Percentiles rank a stretch among this genome's conserved stretches.
These are phyloP conservation scores for Sebastes trivittatus DNA, from an alignment of 2,797 vertebrate genomes.

Conservation along the genomic window DNA sequence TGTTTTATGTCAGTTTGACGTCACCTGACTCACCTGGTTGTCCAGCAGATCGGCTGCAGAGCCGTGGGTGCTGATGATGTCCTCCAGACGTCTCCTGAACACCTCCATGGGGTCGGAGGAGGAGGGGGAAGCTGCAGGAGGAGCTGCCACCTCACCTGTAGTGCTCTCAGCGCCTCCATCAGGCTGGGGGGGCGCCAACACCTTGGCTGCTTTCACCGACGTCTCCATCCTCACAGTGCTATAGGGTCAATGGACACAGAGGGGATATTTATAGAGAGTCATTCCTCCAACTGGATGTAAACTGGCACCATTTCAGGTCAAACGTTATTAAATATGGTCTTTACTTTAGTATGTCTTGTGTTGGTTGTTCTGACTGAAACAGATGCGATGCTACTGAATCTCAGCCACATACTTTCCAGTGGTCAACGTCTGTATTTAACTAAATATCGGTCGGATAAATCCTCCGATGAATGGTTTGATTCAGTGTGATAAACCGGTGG, in stretches of 20 bases:
- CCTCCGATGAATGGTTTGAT: not conserved
- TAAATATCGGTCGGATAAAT: not conserved
- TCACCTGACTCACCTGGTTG: conserved; percentile 49
- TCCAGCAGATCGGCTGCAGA: conserved; percentile 70
- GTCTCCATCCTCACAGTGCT: conserved; percentile 82
- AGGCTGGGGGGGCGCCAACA: conserved; percentile 25
- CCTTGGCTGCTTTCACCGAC: conserved; percentile 66
- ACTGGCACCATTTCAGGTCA: no score
- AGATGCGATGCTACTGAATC: not conserved
- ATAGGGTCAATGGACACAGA: no score
- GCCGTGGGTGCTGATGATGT: conserved; percentile 89
- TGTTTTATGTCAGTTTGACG: not conserved
- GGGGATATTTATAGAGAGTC: not conserved
- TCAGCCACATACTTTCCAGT: not conserved
- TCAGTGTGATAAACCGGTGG: not conserved
- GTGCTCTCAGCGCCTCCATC: not conserved
- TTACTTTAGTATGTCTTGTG: not conserved
- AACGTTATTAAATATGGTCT: no score
- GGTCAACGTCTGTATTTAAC: no score
- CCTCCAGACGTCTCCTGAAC: conserved; percentile 86
- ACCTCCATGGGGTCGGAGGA: conserved; percentile 81
- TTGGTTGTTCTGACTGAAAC: not conserved
- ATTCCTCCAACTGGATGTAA: not conserved
- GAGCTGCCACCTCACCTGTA: not conserved
- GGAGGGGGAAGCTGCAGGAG: not conserved